Percentiles rank a stretch among this genome's conserved stretches.
Conservation (phyloP, 2,113 vertebrate species). For the Pterocles gutturalis region DNA sequence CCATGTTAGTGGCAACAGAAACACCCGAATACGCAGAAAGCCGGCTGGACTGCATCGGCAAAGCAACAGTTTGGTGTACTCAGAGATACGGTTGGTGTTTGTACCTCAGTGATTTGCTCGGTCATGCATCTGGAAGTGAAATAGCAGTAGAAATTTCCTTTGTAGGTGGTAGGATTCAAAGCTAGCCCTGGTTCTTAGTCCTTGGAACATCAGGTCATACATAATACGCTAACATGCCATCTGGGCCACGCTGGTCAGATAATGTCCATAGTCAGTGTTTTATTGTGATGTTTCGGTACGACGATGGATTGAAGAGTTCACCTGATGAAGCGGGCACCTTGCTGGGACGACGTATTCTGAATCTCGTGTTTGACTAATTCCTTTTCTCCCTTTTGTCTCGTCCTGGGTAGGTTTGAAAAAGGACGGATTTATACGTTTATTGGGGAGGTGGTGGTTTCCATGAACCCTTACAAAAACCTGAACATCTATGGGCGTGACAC, state of each 20-base stretch:
- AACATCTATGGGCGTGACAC: slow-evolving; percentile 93
- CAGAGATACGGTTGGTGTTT: accelerated
- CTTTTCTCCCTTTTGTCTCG: background rate
- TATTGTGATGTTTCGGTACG: accelerated
- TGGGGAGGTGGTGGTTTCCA: slow-evolving; percentile 95
- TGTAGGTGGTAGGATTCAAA: no score
- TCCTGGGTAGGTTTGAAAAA: slow-evolving; percentile 89
- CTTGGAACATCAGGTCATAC: background rate
- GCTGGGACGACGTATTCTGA: background rate
- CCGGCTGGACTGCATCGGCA: accelerated
- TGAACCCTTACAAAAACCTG: slow-evolving; percentile 94
- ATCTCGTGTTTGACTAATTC: background rate
- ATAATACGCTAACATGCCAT: accelerated
- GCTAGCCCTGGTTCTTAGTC: background rate
- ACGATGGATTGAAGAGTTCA: background rate
- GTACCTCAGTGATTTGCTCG: no score
- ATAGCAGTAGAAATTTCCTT: background rate
- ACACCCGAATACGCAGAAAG: no score
- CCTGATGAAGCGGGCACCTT: background rate
- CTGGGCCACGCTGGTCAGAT: accelerated
- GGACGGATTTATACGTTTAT: slow-evolving; percentile 95
- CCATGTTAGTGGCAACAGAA: background rate
- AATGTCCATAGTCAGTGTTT: accelerated
- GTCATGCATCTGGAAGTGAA: accelerated
- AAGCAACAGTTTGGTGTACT: background rate